These are phyloP conservation scores for Agriopis aurantiaria DNA, from an alignment of 2,888 invertebrate species.

Conservation along the genomic window DNA sequence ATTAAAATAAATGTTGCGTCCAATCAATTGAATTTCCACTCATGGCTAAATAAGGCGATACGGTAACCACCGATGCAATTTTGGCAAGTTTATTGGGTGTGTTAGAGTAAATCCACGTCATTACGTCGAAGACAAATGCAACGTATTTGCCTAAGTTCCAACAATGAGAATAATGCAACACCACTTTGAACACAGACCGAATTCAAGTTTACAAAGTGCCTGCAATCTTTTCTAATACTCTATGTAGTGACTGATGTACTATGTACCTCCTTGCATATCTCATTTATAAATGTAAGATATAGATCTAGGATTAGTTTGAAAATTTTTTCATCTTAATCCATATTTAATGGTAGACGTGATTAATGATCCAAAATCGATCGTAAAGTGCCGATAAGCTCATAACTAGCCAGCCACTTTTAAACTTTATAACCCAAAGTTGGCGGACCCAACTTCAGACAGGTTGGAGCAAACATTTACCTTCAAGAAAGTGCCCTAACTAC, in stretches of 20 bases:
- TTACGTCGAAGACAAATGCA: constrained; percentile 52
- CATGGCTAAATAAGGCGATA: too few species aligned
- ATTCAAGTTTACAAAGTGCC: not conserved
- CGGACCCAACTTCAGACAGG: constrained; percentile 28
- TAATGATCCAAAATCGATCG: constrained; percentile 21
- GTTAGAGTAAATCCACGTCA: constrained; percentile 46
- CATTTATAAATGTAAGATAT: too few species aligned
- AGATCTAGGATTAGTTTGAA: too few species aligned
- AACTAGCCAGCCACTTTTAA: constrained; percentile 23
- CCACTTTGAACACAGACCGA: constrained; percentile 12
- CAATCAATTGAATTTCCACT: too few species aligned
- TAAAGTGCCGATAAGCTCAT: constrained; percentile 26
- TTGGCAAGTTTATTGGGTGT: too few species aligned
- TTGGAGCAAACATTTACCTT: constrained; percentile 47
- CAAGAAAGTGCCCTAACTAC: constrained; percentile 30
- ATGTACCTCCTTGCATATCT: too few species aligned
- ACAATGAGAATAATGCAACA: constrained; percentile 48
- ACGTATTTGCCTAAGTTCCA: constrained; percentile 41
- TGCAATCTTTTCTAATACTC: not conserved
- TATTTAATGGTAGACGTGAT: constrained; percentile 25
- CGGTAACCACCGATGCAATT: too few species aligned
- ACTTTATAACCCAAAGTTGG: constrained; percentile 34
- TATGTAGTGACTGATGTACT: too few species aligned
- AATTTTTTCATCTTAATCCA: constrained; percentile 22
- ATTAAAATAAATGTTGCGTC: too few species aligned